Evolutionary conservation across 92 coral and sea anemone genomes (phyloP).

Genomic region (Siderastrea siderea): DNA sequence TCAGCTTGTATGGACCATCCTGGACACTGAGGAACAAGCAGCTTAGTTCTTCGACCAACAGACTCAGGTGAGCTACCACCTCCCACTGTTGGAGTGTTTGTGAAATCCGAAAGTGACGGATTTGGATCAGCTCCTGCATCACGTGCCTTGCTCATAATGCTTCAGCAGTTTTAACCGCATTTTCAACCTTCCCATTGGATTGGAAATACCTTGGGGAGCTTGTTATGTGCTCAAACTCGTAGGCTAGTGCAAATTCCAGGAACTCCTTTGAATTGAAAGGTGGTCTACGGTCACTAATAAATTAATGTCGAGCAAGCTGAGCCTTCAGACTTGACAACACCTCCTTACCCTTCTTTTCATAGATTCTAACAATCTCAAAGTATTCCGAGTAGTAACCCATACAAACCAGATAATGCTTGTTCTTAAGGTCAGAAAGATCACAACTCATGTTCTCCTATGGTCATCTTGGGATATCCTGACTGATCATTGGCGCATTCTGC

Average conservation of each 20-base stretch:
- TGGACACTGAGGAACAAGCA: background rate
- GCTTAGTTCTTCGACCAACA: background rate
- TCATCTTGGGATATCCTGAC: conserved; percentile 52
- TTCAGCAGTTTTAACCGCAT: conserved; percentile 34
- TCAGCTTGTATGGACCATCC: conserved; percentile 8
- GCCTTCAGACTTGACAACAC: conserved; percentile 42
- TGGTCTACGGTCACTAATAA: conserved; percentile 42
- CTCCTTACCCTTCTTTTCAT: conserved; percentile 45
- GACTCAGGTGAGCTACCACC: conserved; percentile 9
- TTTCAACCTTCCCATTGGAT: conserved; percentile 37
- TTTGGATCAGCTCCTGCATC: background rate
- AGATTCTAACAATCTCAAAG: conserved; percentile 36
- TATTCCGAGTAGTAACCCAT: conserved; percentile 41
- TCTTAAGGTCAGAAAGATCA: conserved; percentile 57
- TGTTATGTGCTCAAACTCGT: conserved; percentile 56
- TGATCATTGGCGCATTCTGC: conserved; percentile 58
- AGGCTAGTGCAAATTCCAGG: conserved; percentile 29
- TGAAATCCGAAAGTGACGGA: conserved; percentile 1
- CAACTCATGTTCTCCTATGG: conserved; percentile 59
- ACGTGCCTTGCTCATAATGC: conserved; percentile 24
- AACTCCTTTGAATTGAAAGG: conserved; percentile 32
- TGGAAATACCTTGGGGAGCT: conserved; percentile 39
- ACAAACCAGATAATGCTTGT: conserved; percentile 54
- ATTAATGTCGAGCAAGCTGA: conserved; percentile 48
- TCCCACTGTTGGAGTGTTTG: conserved; percentile 27